Conservation (phyloP, 2,888 invertebrate species). For the Drosophila affinis region DNA sequence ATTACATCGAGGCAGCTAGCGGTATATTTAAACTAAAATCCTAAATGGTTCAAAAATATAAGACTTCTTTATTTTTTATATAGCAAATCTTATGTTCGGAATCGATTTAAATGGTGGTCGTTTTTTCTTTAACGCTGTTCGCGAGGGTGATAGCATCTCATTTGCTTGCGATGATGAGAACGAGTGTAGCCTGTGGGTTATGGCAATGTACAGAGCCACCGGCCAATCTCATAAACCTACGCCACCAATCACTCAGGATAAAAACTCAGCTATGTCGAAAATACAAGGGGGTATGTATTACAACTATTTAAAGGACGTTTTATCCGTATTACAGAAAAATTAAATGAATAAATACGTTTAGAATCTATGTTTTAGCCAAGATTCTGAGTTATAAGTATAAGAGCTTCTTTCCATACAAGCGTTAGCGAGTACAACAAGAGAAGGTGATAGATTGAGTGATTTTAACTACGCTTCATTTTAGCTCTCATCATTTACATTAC, state of each 20-base stretch:
- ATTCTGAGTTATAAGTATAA: too few relatives aligned
- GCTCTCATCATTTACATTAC: too few relatives aligned
- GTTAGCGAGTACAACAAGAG: too few relatives aligned
- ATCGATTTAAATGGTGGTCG: slow-evolving; percentile 97
- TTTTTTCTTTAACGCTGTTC: slow-evolving; percentile 98
- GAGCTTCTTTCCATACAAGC: too few relatives aligned
- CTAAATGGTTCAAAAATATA: neutral
- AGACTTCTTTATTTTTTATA: neutral
- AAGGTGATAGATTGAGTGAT: too few relatives aligned
- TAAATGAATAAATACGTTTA: too few relatives aligned
- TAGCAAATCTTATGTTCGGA: slow-evolving; percentile 95
- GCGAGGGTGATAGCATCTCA: slow-evolving; percentile 98
- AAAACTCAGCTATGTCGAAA: slow-evolving; percentile 93
- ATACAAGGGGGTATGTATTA: slow-evolving; percentile 88
- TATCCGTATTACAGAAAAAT: too few relatives aligned
- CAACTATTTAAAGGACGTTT: slow-evolving; percentile 31
- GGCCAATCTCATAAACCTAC: slow-evolving; percentile 99
- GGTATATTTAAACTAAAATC: slow-evolving; percentile 85
- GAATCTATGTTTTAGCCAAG: too few relatives aligned
- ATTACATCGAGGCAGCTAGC: slow-evolving; percentile 98
- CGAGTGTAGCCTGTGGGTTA: slow-evolving; percentile 99
- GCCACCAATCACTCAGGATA: slow-evolving; percentile 94
- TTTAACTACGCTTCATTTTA: too few relatives aligned
- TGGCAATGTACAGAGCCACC: slow-evolving; percentile 99
- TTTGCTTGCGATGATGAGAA: slow-evolving; percentile 98